These are phyloP conservation scores for Slavum lentiscoides DNA, from an alignment of 2,888 invertebrate species.

Conservation along the genomic window DNA sequence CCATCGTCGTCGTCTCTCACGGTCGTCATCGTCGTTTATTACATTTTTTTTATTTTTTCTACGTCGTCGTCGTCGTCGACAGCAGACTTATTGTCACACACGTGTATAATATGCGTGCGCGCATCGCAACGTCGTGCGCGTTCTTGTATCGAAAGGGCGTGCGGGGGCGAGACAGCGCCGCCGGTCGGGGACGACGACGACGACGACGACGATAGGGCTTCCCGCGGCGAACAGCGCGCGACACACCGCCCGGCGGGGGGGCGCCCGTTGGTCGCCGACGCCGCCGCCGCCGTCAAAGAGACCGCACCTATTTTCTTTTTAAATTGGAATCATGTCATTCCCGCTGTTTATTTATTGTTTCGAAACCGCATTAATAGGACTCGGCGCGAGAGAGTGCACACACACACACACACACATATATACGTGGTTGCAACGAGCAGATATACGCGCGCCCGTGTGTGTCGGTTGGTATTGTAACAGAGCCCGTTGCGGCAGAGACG, in stretches of 20 bases:
- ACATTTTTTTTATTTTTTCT: too few relatives aligned
- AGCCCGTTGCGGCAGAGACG: background rate
- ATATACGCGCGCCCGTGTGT: background rate
- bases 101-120: background rate
- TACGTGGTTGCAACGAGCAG: background rate
- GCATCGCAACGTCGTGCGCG: background rate
- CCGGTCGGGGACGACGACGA: slow-evolving; percentile 20
- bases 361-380: slow-evolving; percentile 53
- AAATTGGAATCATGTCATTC: slow-evolving; percentile 54
- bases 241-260: slow-evolving; percentile 51
- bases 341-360: slow-evolving; percentile 54
- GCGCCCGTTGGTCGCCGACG: slow-evolving; percentile 50
- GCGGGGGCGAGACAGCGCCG: slow-evolving; percentile 38
- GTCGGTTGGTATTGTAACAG: background rate
- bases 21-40: slow-evolving; percentile 1
- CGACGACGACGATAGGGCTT: slow-evolving; percentile 42
- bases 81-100: slow-evolving; percentile 40
- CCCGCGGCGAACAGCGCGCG: slow-evolving; percentile 52
- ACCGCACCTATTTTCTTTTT: slow-evolving; percentile 54
- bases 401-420: background rate
- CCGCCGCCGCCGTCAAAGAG: slow-evolving; percentile 50
- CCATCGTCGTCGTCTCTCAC: slow-evolving; percentile 21
- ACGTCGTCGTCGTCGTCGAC: background rate
- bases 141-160: slow-evolving; percentile 29
- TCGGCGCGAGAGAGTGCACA: slow-evolving; percentile 28